Conservation (phyloP, 35 echinoderm and acorn worm genomes). For the Anneissia japonica region DNA sequence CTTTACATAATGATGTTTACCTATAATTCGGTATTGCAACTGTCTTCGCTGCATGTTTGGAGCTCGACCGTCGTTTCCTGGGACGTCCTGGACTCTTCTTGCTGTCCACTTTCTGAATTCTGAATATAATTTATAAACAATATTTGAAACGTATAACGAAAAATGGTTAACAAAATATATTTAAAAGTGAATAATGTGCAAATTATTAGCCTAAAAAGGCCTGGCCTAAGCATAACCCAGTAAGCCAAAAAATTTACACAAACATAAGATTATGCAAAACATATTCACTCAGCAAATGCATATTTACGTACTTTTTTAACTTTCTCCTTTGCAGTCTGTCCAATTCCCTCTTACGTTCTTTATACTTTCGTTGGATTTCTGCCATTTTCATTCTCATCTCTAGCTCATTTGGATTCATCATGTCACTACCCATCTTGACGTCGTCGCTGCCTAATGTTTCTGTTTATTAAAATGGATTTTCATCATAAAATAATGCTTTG, state of each 20-base stretch:
- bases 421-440: not conserved
- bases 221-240: too few relatives aligned
- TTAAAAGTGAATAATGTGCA: too few relatives aligned
- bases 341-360: slow-evolving; percentile 77
- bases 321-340: slow-evolving; percentile 92
- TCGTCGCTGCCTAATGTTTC: not conserved
- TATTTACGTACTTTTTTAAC: slow-evolving; percentile 78
- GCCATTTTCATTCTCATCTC: slow-evolving; percentile 77
- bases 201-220: too few relatives aligned
- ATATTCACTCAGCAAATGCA: too few relatives aligned
- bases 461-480: too few relatives aligned
- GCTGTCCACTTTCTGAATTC: not conserved
- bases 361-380: slow-evolving; percentile 83
- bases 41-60: not conserved
- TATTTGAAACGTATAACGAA: too few relatives aligned
- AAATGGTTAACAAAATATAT: too few relatives aligned
- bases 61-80: not conserved
- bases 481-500: too few relatives aligned
- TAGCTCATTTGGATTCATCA: slow-evolving; percentile 74
- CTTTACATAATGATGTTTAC: not conserved
- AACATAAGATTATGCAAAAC: too few relatives aligned
- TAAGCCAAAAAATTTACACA: too few relatives aligned
- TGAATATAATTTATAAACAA: not conserved
- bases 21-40: not conserved
- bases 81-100: not conserved